Evolutionary conservation across 37 sponge, comb jelly and placozoan species (phyloP).

Genomic region (Chondrilla cf. caribensis): DNA sequence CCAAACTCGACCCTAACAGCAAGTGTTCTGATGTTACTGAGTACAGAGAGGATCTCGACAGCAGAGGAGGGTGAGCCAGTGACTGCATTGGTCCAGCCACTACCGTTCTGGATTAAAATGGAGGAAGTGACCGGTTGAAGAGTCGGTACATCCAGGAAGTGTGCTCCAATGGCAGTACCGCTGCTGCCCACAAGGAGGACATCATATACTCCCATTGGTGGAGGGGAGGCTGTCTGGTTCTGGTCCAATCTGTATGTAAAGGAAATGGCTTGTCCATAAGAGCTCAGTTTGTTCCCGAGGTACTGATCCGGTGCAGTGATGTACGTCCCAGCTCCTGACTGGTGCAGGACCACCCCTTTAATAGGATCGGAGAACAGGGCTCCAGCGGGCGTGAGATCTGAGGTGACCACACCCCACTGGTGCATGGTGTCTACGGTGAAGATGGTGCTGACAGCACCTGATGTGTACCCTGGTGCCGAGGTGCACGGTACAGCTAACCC

Average conservation of each 20-base stretch:
- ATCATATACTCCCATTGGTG: constrained; percentile 1
- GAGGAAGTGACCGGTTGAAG: background rate
- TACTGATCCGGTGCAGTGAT: constrained; percentile 46
- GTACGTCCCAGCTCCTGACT: constrained; percentile 13
- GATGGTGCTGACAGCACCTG: background rate
- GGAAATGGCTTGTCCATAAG: constrained; percentile 48
- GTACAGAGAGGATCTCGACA: constrained; percentile 25
- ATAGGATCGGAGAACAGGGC: constrained; percentile 1
- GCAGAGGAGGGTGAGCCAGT: constrained; percentile 1
- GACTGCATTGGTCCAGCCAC: constrained; percentile 36
- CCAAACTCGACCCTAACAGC: constrained; percentile 29
- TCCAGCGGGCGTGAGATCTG: background rate
- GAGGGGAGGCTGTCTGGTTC: background rate
- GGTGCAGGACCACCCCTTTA: background rate
- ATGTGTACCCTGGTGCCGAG: constrained; percentile 36
- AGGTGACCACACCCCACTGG: constrained; percentile 20
- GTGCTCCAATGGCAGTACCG: constrained; percentile 3
- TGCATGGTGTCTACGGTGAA: background rate
- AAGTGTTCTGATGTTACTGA: constrained; percentile 25
- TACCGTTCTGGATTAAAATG: constrained; percentile 38
- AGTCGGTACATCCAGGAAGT: background rate
- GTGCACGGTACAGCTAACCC: constrained; percentile 43
- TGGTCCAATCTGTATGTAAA: background rate
- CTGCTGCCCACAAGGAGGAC: constrained; percentile 23
- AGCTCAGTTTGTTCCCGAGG: constrained; percentile 58